Evolutionary conservation across 1,140 invertebrate species (phyloP).

Genomic region (Magallana angulata): DNA sequence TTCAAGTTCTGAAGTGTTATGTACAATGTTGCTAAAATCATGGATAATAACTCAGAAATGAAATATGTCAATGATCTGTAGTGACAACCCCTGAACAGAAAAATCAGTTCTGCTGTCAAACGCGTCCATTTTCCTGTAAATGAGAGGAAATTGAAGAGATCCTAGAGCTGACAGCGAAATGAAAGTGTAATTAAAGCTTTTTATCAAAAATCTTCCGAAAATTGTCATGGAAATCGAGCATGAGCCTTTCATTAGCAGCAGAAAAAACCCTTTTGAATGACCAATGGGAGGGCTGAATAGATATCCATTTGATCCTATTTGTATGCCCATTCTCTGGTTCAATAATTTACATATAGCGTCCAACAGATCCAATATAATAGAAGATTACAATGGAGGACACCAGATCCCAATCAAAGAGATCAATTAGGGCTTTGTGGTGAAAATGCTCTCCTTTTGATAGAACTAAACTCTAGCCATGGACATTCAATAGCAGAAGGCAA

Average conservation of each 20-base stretch:
- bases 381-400: neutral
- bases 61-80: neutral
- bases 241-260: neutral
- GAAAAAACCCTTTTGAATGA: neutral
- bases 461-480: neutral
- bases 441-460: neutral
- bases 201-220: slow-evolving; percentile 20
- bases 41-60: too few species aligned
- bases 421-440: neutral
- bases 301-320: slow-evolving; percentile 6
- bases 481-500: neutral
- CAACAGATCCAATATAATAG: neutral
- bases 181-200: slow-evolving; percentile 19
- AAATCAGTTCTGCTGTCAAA: neutral
- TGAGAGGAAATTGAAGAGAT: slow-evolving; percentile 11
- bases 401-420: neutral
- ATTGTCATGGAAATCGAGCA: slow-evolving; percentile 19
- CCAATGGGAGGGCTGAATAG: slow-evolving; percentile 2
- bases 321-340: neutral
- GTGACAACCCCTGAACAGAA: neutral
- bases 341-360: slow-evolving; percentile 3
- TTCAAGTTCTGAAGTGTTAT: too few species aligned
- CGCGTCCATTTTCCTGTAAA: neutral
- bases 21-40: too few species aligned
- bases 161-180: neutral